A percentile compares a stretch with the other conserved stretches of the same genome.
Conservation (phyloP, 1,140 invertebrate genomes). For the Chymomyza costata region DNA sequence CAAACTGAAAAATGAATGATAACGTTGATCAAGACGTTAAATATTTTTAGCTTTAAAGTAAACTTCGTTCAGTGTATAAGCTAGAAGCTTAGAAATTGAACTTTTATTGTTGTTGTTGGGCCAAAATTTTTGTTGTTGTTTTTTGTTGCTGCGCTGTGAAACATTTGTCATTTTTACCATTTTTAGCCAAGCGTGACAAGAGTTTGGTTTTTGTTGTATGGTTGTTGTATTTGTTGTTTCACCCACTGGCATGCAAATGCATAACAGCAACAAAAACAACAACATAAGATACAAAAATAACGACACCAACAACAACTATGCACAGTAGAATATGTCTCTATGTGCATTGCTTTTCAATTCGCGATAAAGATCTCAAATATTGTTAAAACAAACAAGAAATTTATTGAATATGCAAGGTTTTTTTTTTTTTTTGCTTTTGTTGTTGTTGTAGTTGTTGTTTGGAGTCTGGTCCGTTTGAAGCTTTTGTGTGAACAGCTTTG, state of each 20-base stretch:
- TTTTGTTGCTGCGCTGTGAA: constrained; percentile 59
- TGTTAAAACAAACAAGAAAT: constrained; percentile 72
- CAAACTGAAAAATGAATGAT: too few species aligned
- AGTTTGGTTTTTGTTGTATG: constrained; percentile 40
- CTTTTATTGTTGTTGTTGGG: constrained; percentile 26
- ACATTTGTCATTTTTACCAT: constrained; percentile 72
- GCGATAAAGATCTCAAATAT: constrained; percentile 70
- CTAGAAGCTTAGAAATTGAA: constrained; percentile 55
- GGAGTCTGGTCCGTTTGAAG: constrained; percentile 48
- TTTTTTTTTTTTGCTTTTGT: constrained; percentile 4
- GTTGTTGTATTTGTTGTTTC: constrained; percentile 38
- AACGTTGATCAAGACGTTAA: too few species aligned
- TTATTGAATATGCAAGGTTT: constrained; percentile 68
- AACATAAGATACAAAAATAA: too few species aligned
- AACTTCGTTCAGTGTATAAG: too few species aligned
- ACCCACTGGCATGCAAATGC: constrained; percentile 67
- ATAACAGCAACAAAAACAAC: constrained; percentile 16
- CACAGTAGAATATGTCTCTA: constrained; percentile 29
- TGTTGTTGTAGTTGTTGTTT: constrained; percentile 25
- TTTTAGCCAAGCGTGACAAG: constrained; percentile 71
- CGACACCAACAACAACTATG: constrained; percentile 28
- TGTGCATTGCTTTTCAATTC: constrained; percentile 51
- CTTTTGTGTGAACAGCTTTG: constrained; percentile 50
- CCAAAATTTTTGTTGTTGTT: constrained; percentile 31
- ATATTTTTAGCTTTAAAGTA: too few species aligned